Conservation (phyloP, 2,113 vertebrate genomes). For the Coryphaenoides rupestris region DNA sequence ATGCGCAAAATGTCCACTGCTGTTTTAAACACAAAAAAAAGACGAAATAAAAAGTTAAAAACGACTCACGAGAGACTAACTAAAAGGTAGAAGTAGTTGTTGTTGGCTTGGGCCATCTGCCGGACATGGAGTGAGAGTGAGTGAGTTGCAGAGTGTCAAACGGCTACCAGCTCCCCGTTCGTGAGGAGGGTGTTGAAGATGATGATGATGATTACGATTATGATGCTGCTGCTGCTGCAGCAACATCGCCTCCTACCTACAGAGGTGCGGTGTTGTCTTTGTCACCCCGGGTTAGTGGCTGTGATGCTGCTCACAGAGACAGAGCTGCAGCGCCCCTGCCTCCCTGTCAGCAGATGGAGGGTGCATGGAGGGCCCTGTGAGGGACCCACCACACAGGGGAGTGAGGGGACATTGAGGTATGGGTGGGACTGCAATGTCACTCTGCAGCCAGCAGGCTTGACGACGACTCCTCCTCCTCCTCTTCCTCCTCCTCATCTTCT, state of each 20-base stretch:
- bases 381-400: slow-evolving; percentile 11
- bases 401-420: slow-evolving; percentile 60
- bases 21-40: slow-evolving; percentile 23
- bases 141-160: slow-evolving; percentile 33
- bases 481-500: too few relatives aligned
- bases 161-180: slow-evolving; percentile 1
- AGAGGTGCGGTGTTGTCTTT: slow-evolving; percentile 15
- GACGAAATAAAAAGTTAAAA: neutral
- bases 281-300: slow-evolving; percentile 20
- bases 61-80: too few relatives aligned
- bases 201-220: slow-evolving; percentile 10
- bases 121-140: slow-evolving; percentile 23
- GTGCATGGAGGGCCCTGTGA: slow-evolving; percentile 3
- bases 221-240: too few relatives aligned
- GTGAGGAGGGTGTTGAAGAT: too few relatives aligned
- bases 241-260: slow-evolving; percentile 21
- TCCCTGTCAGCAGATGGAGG: slow-evolving; percentile 35
- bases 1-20: slow-evolving; percentile 37
- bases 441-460: slow-evolving; percentile 26
- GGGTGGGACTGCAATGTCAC: slow-evolving; percentile 43
- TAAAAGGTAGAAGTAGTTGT: slow-evolving; percentile 21
- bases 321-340: slow-evolving; percentile 38
- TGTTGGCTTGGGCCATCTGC: slow-evolving; percentile 28
- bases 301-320: slow-evolving; percentile 36
- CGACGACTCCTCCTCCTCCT: slow-evolving; percentile 2